Base-by-base conservation (phyloP, 2,797 vertebrate genomes). In the Eidolon dupreanum region DNA sequence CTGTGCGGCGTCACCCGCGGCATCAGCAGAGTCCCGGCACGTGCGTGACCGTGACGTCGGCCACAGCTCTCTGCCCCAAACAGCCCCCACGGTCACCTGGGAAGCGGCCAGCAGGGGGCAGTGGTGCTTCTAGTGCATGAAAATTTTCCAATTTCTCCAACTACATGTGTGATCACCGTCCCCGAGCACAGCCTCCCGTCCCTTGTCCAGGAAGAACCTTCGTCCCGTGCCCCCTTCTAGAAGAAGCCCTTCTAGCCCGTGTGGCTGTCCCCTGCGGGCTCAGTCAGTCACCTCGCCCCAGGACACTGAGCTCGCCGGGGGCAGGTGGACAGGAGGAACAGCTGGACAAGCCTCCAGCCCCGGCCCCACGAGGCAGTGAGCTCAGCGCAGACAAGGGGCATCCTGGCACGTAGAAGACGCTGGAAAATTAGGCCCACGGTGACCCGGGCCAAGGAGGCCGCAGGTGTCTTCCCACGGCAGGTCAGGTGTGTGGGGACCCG, bases 351-450 rank as follows among this genome's bases (percentile, higher is more conserved):
- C 12, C 4, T 9, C n/a, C 12, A 1, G 15, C 61, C 33, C 15
- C 9, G 0, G 2, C 28, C 24, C 28, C 4, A 5, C 1, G 0
- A 24, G 31, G 63, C 24, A 1, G n/a, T 3, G 38, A 24, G 22
- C 8, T 33, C 15, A 15, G 7, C 4, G 26, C 38, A 2, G 1
- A 11, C 38, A 33, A 1, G 7, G 20, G 16, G 11, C 0, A 15
- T 26, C 49, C 57, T 4, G 0, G 6, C 11, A 5, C 2, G 24
- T 20, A 6, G 57, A 79, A 22, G 33, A 16, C 26, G 6, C 10
- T 13, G 0, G 46, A 89, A 87, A 17, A 63, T 38, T 2, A 46
- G 71, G 33, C 41, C 92, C 41, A 28, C 2, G 0, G 12, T 8
- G 7, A 33, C 20, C 46, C 33, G 66, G 7, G 31, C 61, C 38